phyloP scores from a whole-genome alignment of 2,113 vertebrate species.

The Nannobrachium achirus region DNA sequence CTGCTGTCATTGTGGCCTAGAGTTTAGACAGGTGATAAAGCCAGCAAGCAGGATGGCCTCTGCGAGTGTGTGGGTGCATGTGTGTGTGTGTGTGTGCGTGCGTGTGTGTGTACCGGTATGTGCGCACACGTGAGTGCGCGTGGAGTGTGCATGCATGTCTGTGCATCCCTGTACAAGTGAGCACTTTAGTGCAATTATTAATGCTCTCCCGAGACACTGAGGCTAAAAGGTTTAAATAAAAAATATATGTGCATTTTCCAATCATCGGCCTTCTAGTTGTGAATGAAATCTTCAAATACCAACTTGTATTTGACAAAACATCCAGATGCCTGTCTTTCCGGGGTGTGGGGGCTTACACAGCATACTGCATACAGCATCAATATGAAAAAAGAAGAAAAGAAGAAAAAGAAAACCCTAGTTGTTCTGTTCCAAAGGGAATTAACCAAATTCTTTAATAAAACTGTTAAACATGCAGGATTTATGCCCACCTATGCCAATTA shows the following conservation, averaged over 20 bases:
- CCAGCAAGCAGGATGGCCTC: background rate
- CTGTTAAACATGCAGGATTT: conserved; percentile 44
- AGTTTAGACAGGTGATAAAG: background rate
- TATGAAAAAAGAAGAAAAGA: no score
- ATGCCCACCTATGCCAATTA: conserved; percentile 34
- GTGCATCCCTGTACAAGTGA: background rate
- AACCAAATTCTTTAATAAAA: conserved; percentile 36
- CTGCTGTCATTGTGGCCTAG: background rate
- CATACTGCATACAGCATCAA: no score
- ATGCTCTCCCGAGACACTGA: background rate
- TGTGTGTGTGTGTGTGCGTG: background rate
- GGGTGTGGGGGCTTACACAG: conserved; percentile 1
- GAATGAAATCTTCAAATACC: background rate
- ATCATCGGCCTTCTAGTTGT: background rate
- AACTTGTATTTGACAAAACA: background rate
- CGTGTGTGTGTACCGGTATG: background rate
- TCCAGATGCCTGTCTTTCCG: background rate
- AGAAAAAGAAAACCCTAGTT: conserved; percentile 40
- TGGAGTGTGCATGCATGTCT: background rate
- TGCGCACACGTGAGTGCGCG: background rate
- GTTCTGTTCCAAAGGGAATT: conserved; percentile 31
- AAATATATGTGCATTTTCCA: background rate
- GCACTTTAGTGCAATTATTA: background rate
- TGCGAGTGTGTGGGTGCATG: background rate
- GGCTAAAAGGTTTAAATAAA: background rate